These are phyloP conservation scores for Hydropsyche betteni DNA, from an alignment of 2,888 invertebrate species.

Conservation along the genomic window DNA sequence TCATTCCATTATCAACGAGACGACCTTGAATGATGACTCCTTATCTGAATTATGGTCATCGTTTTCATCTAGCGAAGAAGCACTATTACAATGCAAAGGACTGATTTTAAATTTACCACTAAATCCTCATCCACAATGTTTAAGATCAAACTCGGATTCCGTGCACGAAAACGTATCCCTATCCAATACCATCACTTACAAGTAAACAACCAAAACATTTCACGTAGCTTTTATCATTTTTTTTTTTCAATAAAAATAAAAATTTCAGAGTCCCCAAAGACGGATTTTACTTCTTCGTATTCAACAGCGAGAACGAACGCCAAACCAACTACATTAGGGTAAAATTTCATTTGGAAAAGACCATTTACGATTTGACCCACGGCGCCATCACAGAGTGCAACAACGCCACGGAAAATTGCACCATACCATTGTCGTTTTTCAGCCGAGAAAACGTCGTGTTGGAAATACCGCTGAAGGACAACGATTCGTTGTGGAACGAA, in stretches of 20 bases:
- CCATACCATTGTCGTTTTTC: slow-evolving; percentile 73
- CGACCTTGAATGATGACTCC: slow-evolving; percentile 73
- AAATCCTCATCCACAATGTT: slow-evolving; percentile 70
- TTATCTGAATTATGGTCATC: slow-evolving; percentile 85
- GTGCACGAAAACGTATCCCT: slow-evolving; percentile 53
- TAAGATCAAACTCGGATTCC: slow-evolving; percentile 56
- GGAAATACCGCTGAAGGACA: slow-evolving; percentile 71
- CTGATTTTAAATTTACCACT: slow-evolving; percentile 76
- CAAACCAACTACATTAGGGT: slow-evolving; percentile 76
- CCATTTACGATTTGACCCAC: slow-evolving; percentile 73
- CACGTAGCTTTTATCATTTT: not conserved
- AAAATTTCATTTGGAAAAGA: slow-evolving; percentile 75
- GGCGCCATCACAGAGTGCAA: slow-evolving; percentile 70
- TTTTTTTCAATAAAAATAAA: not conserved
- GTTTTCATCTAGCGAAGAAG: slow-evolving; percentile 82
- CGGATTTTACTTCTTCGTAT: slow-evolving; percentile 85
- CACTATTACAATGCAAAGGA: slow-evolving; percentile 76
- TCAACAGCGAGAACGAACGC: slow-evolving; percentile 82
- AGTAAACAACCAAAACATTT: slow-evolving; percentile 58
- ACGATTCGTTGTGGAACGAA: slow-evolving; percentile 77
- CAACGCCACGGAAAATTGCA: slow-evolving; percentile 71
- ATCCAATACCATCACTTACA: slow-evolving; percentile 72
- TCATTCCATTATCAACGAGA: slow-evolving; percentile 71
- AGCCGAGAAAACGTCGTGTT: slow-evolving; percentile 75
- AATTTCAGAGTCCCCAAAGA: slow-evolving; percentile 72